These are phyloP conservation scores for Hyppa rectilinea DNA, from an alignment of 2,888 invertebrate species.

Conservation along the genomic window DNA sequence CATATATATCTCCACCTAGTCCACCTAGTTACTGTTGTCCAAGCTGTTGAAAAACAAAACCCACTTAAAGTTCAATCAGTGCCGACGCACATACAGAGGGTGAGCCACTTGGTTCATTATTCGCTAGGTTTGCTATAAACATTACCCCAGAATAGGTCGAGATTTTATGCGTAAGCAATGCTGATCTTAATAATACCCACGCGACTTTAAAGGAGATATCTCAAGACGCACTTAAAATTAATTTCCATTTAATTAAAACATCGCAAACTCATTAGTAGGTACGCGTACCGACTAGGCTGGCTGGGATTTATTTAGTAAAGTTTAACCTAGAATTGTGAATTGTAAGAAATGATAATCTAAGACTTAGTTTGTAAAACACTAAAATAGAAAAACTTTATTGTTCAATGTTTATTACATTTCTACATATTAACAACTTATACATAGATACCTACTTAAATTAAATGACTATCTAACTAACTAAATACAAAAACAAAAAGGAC, in stretches of 20 bases:
- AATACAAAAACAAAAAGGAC: too few species aligned
- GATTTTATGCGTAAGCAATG: not conserved
- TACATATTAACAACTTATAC: too few species aligned
- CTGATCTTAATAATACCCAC: conserved; percentile 11
- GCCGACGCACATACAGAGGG: not conserved
- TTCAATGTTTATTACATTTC: too few species aligned
- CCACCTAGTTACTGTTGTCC: not conserved
- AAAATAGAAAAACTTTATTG: too few species aligned
- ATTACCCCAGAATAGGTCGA: not conserved
- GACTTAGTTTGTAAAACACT: not conserved
- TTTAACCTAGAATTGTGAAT: not conserved
- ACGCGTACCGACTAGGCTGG: not conserved
- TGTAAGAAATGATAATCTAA: not conserved
- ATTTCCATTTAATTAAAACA: conserved; percentile 22
- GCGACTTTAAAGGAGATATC: conserved; percentile 15
- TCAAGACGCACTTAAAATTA: conserved; percentile 10
- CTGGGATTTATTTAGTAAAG: not conserved
- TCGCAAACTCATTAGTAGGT: not conserved
- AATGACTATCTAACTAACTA: too few species aligned
- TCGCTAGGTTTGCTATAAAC: not conserved
- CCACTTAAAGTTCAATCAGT: not conserved
- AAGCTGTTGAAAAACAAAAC: not conserved
- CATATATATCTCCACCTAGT: too few species aligned
- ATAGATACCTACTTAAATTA: too few species aligned
- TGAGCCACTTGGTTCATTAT: not conserved